Evolutionary conservation across 2,113 vertebrate species (phyloP).

Genomic region (Leptodactylus fuscus): DNA sequence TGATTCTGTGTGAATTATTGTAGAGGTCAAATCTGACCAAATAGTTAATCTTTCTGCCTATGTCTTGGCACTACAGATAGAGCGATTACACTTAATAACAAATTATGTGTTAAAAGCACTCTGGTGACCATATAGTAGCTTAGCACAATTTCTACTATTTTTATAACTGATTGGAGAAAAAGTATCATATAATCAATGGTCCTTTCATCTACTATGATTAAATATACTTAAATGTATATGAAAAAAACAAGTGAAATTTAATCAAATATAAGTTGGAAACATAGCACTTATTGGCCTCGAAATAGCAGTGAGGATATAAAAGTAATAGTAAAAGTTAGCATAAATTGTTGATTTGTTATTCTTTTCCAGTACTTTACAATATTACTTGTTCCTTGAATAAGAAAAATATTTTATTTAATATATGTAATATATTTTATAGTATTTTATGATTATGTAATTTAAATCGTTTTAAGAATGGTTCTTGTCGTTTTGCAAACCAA

Average conservation of each 20-base stretch:
- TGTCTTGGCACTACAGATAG: not conserved
- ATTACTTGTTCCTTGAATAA: not conserved
- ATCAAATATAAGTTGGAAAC: not conserved
- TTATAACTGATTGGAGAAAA: conserved; percentile 25
- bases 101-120: conserved; percentile 31
- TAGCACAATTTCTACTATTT: not conserved
- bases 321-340: not conserved
- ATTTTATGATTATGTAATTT: not conserved
- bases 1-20: not conserved
- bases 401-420: not conserved
- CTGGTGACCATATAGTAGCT: not conserved
- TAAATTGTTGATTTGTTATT: not conserved
- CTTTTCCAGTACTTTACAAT: not conserved
- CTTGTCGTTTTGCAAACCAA: too few species aligned
- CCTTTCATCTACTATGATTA: conserved; percentile 7
- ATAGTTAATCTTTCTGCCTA: not conserved
- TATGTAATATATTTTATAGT: not conserved
- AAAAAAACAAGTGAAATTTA: conserved; percentile 5
- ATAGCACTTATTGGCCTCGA: not conserved
- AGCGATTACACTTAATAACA: not conserved
- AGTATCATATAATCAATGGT: not conserved
- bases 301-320: too few species aligned
- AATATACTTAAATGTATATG: not conserved
- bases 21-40: not conserved
- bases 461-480: not conserved